Base-by-base conservation (phyloP, 2,113 vertebrate species). In the Amblyopsis rosae region DNA sequence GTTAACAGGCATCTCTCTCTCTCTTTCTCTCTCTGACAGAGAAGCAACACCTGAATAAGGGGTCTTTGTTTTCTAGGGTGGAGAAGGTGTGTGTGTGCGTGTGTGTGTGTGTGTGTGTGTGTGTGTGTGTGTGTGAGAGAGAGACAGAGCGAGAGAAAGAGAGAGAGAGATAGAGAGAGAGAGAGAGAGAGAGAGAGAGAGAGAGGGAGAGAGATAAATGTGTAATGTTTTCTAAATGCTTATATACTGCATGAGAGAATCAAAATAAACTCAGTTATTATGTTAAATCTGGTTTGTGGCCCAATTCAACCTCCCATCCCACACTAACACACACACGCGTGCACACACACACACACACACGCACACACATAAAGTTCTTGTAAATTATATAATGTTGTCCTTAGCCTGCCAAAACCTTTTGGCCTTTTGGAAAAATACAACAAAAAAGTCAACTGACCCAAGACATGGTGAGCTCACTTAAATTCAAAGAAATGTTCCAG, bases 31-130 rank as follows among this genome's bases (percentile, higher is more conserved):
- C 12, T 6, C 35, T 4, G 8, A 15, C 3, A 26, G 0, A 11
- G 16, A 16, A 4, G 72, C 69, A 72, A 64, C 61, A 61, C 59
- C 50, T 83, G 84, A 83, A 86, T 67, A 60, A 70, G 65, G 16
- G 12, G n/a, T 41, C 69, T 56, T 57, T 86, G 84, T 86, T 74
- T 73, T 69, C 56, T 19, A 12, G 47, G 67, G 54, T 4, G 17
- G 68, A 35, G 69, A 56, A 26, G 41, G 33, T 62, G 47, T 45
- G 41, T 46, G 3, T 1, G 19, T 19, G 19, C 1, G 19, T 19
- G 48, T 7, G 26, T 58, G 58, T 3, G 17, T 9, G 15, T n/a
- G n/a, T n/a, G n/a, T n/a, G 33, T 62, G 47, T 45, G 41, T 46
- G 3, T 1, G 19, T 19, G 19, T 19, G 19, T 19, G 48, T 7